Base-by-base conservation (phyloP, 2,113 vertebrate genomes). In the Anolis carolinensis region DNA sequence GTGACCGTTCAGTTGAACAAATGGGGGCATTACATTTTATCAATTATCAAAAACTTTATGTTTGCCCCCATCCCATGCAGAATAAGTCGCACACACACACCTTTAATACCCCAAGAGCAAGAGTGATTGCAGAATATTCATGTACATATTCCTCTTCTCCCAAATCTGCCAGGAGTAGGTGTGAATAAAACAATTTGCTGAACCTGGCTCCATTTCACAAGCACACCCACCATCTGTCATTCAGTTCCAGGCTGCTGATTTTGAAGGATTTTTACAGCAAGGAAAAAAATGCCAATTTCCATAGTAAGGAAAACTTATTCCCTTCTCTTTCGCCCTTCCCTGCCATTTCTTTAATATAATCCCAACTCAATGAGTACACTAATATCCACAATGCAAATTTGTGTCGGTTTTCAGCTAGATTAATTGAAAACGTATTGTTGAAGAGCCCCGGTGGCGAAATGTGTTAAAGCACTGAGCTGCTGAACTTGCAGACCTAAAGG, bases 151-250 rank as follows among this genome's bases (percentile, higher is more conserved):
- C 62, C 48, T 72, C 48, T 20, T n/a, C 67, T 82, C 18, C n/a
- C 5, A 25, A 76, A 3, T 52, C 3, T 73, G 50, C 14, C 70
- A 71, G 7, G 23, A 83, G 50, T 70, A 55, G 55, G 34, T 71
- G 52, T 52, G 27, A 62, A 59, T 4, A 30, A 0, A 7, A 30
- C 52, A 39, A 73, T 81, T 73, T 52, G 62, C 32, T 73, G 50
- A 59, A 9, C 23, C 70, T 73, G 70, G 14, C 34, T 83, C 16
- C 59, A 62, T 83, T 83, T 83, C 52, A 73, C 59, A 74, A 83
- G 36, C 25, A 62, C 50, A 39, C 59, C 36, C 32, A 36, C 81
- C 81, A 73, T n/a, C 65, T 67, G 32, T 23, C 44, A 23, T 30
- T 68, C 65, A 68, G 65, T 68, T 68, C 27, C 48, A n/a, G 34